These are phyloP conservation scores for Podotricha telesiphe DNA, from an alignment of 2,888 invertebrate species.

Conservation along the genomic window DNA sequence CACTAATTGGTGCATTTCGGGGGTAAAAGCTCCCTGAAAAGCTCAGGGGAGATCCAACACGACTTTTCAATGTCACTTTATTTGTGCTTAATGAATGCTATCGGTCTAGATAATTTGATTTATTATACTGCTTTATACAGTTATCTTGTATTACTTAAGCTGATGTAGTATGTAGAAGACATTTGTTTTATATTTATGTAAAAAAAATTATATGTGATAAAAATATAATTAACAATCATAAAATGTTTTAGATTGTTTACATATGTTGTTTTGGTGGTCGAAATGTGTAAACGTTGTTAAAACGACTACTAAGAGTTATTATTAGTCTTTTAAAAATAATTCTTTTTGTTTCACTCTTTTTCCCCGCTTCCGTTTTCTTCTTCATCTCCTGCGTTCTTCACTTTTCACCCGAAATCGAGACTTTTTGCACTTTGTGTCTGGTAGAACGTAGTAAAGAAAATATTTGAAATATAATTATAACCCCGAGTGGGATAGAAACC, in stretches of 20 bases:
- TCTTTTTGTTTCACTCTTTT: too few relatives aligned
- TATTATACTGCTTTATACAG: conserved; percentile 25
- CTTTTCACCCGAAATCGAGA: too few relatives aligned
- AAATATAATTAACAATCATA: background rate
- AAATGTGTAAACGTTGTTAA: too few relatives aligned
- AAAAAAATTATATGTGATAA: too few relatives aligned
- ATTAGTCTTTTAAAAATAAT: too few relatives aligned
- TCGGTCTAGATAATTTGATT: conserved; percentile 43
- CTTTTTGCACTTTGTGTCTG: too few relatives aligned
- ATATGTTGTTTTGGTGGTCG: background rate
- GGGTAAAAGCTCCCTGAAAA: conserved; percentile 64
- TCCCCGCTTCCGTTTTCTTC: too few relatives aligned
- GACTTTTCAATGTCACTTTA: conserved; percentile 76
- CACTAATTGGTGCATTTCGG: conserved; percentile 81
- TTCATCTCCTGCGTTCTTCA: too few relatives aligned
- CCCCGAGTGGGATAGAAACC: too few relatives aligned
- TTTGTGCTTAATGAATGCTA: conserved; percentile 56
- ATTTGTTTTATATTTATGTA: background rate
- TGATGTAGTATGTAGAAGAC: background rate
- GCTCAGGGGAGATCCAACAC: conserved; percentile 65
- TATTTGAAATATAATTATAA: too few relatives aligned
- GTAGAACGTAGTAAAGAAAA: too few relatives aligned
- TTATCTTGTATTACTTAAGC: background rate
- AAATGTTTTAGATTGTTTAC: background rate
- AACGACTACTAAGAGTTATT: too few relatives aligned